Conservation (phyloP, 2,888 invertebrate genomes). For the Cantharis rufa region DNA sequence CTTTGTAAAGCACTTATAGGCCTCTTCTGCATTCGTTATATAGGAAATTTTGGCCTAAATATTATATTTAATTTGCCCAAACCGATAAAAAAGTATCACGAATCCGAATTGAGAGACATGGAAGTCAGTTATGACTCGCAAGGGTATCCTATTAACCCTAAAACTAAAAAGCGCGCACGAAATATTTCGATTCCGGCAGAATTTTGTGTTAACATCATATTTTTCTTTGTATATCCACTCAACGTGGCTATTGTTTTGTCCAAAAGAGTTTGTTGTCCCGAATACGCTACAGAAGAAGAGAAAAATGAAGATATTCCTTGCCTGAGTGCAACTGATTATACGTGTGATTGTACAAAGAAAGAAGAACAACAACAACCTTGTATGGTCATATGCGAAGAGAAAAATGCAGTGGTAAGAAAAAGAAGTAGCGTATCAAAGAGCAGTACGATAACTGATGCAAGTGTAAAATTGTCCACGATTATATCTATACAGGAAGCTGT, state of each 20-base stretch:
- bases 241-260: slow-evolving; percentile 44
- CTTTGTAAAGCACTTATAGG: slow-evolving; percentile 62
- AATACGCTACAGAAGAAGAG: not conserved
- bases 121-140: slow-evolving; percentile 59
- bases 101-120: slow-evolving; percentile 53
- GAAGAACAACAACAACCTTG: not conserved
- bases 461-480: not conserved
- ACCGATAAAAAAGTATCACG: slow-evolving; percentile 60
- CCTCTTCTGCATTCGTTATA: slow-evolving; percentile 49
- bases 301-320: not conserved
- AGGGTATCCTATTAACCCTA: slow-evolving; percentile 66
- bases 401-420: not conserved
- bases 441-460: not conserved
- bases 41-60: slow-evolving; percentile 61
- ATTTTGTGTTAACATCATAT: slow-evolving; percentile 61
- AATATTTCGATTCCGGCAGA: slow-evolving; percentile 55
- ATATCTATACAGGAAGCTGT: not conserved
- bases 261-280: slow-evolving; percentile 39
- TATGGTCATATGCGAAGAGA: not conserved
- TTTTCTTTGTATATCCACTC: slow-evolving; percentile 62
- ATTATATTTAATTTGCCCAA: slow-evolving; percentile 59
- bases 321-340: not conserved
- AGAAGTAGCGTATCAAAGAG: not conserved
- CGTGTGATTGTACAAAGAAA: not conserved
- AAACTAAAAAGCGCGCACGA: slow-evolving; percentile 56